phyloP scores from a whole-genome alignment of 2,113 vertebrate species.

The Jaculus jaculus region DNA sequence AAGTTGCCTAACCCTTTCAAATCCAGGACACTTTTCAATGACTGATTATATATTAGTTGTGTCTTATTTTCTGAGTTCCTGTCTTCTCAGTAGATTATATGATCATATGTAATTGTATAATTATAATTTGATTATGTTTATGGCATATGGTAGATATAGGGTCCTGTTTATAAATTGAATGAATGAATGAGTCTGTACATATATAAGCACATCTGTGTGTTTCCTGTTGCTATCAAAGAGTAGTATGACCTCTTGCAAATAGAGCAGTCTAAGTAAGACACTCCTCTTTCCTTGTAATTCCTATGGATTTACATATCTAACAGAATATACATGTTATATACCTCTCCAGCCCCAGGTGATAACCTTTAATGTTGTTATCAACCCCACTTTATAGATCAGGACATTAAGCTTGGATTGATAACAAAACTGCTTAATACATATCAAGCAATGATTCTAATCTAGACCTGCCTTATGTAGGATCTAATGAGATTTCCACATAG shows the following conservation, averaged over 20 bases:
- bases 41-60: not conserved
- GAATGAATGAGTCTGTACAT: not conserved
- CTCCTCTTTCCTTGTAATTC: not conserved
- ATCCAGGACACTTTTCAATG: not conserved
- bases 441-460: too few relatives aligned
- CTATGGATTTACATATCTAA: not conserved
- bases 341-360: too few relatives aligned
- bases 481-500: too few relatives aligned
- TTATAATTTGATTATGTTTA: not conserved
- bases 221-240: not conserved
- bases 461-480: too few relatives aligned
- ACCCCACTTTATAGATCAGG: too few relatives aligned
- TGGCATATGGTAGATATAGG: not conserved
- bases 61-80: not conserved
- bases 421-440: too few relatives aligned
- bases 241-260: not conserved
- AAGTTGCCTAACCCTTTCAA: not conserved
- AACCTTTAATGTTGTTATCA: too few relatives aligned
- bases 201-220: not conserved
- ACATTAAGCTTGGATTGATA: too few relatives aligned
- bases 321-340: not conserved
- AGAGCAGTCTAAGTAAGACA: not conserved
- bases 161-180: not conserved
- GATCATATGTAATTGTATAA: too few relatives aligned
- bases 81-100: not conserved